Conservation (phyloP, 2,888 invertebrate genomes). For the Odontothrips loti region DNA sequence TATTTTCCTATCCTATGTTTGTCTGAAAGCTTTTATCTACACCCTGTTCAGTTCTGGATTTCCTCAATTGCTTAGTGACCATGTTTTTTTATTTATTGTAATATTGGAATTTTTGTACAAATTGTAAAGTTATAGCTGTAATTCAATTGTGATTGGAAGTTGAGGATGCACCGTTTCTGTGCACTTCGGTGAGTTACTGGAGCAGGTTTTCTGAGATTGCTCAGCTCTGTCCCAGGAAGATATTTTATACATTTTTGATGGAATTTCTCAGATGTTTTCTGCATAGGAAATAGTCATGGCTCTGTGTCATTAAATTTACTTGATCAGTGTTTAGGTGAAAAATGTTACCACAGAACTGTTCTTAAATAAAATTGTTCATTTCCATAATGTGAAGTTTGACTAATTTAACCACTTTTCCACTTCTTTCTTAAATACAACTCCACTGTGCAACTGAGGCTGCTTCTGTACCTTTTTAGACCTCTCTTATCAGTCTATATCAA, state of each 20-base stretch:
- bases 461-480: too few relatives aligned
- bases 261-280: neutral
- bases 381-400: too few relatives aligned
- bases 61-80: neutral
- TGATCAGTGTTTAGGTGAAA: neutral
- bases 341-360: constrained; percentile 10
- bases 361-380: neutral
- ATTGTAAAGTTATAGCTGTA: neutral
- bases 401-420: too few relatives aligned
- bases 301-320: neutral
- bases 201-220: constrained; percentile 22
- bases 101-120: neutral
- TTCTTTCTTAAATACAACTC: too few relatives aligned
- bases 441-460: too few relatives aligned
- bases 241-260: constrained; percentile 10
- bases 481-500: too few relatives aligned
- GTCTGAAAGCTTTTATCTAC: neutral
- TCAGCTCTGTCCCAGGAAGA: constrained; percentile 3
- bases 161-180: neutral
- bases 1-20: neutral
- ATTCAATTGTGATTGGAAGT: neutral
- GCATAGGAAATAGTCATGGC: neutral
- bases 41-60: too few relatives aligned
- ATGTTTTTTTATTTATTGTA: neutral
- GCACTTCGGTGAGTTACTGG: neutral